Base-by-base conservation (phyloP, 2,113 vertebrate species). In the Percina caprodes region DNA sequence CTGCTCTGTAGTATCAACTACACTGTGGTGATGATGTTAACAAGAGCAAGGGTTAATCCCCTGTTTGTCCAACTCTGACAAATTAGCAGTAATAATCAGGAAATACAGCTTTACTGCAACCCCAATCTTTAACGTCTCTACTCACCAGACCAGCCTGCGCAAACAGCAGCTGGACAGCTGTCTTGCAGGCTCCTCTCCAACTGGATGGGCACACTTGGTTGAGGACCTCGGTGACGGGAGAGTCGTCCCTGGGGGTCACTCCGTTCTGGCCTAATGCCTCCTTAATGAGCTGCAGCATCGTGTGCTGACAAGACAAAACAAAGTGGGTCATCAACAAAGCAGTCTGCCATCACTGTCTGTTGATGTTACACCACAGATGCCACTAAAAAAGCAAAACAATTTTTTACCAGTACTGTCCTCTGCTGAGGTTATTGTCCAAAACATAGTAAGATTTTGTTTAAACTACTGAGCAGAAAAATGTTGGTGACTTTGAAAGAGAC, bases 81-180 rank as follows among this genome's bases (percentile, higher is more conserved):
- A 33, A 67, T 52, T 2, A 26, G 52, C 19, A 42, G 21, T 6
- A 51, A 51, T 15, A 51, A 39, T 51, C 15, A n/a, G 33, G 15
- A 15, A 9, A 35, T 11, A n/a, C 13, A 35, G 49, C 16, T 52
- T 39, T 18, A 54, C 26, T 66, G 19, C n/a, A 14, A 19, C 56
- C 2, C 9, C 5, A 11, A 10, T 51, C 12, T 21, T 35, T 46
- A 52, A 46, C 30, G 48, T 55, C 10, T 71, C 24, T 49, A 95
- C 98, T 97, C 93, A 99, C 98, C 97, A 99, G 94, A 72, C 98
- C 98, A 46, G 98, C 98, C 84, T 99, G 98, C 76, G 97, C 98
- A 80, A 99, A 99, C 4, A 99, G 91, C 66, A 99, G 93, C 93
- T 99, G 98, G 74, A 99, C 98, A 3, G 98, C 98, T 3, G 98